Conservation (phyloP, 2,888 invertebrate species). For the Drymonia ruficornis region DNA sequence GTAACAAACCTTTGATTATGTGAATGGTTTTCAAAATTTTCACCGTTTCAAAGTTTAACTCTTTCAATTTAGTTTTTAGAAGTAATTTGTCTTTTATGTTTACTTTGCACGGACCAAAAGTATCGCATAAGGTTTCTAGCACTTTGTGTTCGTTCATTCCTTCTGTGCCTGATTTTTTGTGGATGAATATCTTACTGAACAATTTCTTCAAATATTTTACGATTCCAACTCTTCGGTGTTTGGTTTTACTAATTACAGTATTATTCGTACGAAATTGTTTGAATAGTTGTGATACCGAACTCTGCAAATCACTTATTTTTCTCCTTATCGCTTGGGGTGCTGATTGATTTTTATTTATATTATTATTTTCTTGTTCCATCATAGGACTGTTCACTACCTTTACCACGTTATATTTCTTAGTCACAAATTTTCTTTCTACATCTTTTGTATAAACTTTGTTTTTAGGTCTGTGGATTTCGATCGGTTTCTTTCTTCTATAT, state of each 20-base stretch:
- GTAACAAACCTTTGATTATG: slow-evolving; percentile 62
- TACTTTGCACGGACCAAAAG: slow-evolving; percentile 52
- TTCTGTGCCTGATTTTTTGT: slow-evolving; percentile 9
- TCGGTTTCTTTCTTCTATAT: slow-evolving; percentile 12
- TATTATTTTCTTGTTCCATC: slow-evolving; percentile 21
- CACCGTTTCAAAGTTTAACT: slow-evolving; percentile 55
- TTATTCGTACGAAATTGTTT: slow-evolving; percentile 32
- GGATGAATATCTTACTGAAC: slow-evolving; percentile 54
- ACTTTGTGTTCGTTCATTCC: slow-evolving; percentile 14
- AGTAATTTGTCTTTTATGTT: slow-evolving; percentile 39
- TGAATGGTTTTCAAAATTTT: slow-evolving; percentile 58
- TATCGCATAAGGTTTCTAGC: slow-evolving; percentile 55
- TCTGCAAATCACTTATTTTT: slow-evolving; percentile 31
- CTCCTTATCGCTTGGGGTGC: slow-evolving; percentile 11
- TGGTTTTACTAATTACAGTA: slow-evolving; percentile 19
- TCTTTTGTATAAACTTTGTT: slow-evolving; percentile 23
- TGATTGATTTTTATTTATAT: slow-evolving; percentile 9
- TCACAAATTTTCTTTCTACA: slow-evolving; percentile 23
- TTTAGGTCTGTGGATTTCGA: slow-evolving; percentile 4
- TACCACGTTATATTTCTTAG: slow-evolving; percentile 37
- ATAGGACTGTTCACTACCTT: slow-evolving; percentile 29
- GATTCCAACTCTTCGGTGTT: slow-evolving; percentile 40
- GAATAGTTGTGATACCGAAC: slow-evolving; percentile 31
- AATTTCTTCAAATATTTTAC: slow-evolving; percentile 57
- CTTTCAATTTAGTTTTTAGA: slow-evolving; percentile 53